Conservation (phyloP, 2,888 invertebrate genomes). For the Thereva nobilitata region DNA sequence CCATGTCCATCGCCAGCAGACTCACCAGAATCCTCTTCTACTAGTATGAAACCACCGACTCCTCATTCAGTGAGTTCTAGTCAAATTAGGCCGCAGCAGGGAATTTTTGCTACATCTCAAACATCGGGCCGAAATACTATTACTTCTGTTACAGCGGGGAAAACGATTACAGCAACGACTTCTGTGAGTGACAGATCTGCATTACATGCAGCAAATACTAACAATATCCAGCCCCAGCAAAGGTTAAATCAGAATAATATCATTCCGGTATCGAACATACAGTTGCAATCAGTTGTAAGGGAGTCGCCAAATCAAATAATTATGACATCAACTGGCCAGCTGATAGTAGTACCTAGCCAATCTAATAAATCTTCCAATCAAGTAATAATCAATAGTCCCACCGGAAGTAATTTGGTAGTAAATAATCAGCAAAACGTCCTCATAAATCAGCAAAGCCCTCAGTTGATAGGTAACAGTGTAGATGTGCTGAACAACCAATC, state of each 20-base stretch:
- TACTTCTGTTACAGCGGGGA: constrained; percentile 74
- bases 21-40: constrained; percentile 46
- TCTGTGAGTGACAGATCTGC: constrained; percentile 58
- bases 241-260: constrained; percentile 39
- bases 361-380: constrained; percentile 43
- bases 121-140: constrained; percentile 80
- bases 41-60: constrained; percentile 51
- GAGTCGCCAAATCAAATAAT: constrained; percentile 53
- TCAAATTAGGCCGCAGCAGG: constrained; percentile 41
- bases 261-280: constrained; percentile 47
- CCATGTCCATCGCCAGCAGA: constrained; percentile 66
- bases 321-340: constrained; percentile 58
- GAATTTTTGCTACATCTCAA: constrained; percentile 57
- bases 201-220: constrained; percentile 37
- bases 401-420: constrained; percentile 36
- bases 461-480: constrained; percentile 38
- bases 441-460: constrained; percentile 34
- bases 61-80: constrained; percentile 59
- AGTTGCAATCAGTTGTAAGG: constrained; percentile 50
- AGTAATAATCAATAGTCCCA: constrained; percentile 45
- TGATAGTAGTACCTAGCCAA: constrained; percentile 54
- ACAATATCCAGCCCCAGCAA: neutral
- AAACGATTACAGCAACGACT: constrained; percentile 76
- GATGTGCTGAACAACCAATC: constrained; percentile 29
- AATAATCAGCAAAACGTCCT: constrained; percentile 40